A percentile compares a stretch with the other conserved stretches of the same genome.
Evolutionary conservation across 2,888 invertebrate species (phyloP).

Genomic region (Rhamphomyia laevipes): DNA sequence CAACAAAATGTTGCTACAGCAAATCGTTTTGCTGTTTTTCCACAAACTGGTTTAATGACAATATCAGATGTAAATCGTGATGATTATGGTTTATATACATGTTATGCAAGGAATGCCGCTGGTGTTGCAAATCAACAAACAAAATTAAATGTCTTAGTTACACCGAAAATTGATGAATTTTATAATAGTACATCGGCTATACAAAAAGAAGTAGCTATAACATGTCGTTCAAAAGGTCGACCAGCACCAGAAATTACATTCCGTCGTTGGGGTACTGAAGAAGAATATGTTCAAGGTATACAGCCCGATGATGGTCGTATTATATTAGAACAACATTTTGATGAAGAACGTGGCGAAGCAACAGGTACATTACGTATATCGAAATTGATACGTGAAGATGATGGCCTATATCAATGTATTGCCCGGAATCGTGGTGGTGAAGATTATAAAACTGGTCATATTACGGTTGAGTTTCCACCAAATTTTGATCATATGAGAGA

Average conservation of each 20-base stretch:
- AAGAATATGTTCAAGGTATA: constrained; percentile 50
- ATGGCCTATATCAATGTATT: constrained; percentile 80
- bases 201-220: constrained; percentile 50
- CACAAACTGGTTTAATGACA: constrained; percentile 56
- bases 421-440: constrained; percentile 69
- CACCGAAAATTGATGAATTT: constrained; percentile 68
- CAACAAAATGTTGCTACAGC: constrained; percentile 60
- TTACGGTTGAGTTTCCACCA: constrained; percentile 72
- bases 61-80: constrained; percentile 63
- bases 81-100: constrained; percentile 70
- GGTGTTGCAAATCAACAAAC: constrained; percentile 56
- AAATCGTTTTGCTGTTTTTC: constrained; percentile 50
- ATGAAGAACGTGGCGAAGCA: constrained; percentile 45
- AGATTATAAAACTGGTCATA: constrained; percentile 66
- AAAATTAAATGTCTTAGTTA: constrained; percentile 60
- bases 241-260: constrained; percentile 73
- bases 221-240: constrained; percentile 67
- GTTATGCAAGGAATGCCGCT: constrained; percentile 68
- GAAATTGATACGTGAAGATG: constrained; percentile 56
- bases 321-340: constrained; percentile 44
- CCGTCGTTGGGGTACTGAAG: constrained; percentile 55
- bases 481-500: constrained; percentile 61
- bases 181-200: constrained; percentile 57
- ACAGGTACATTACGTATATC: constrained; percentile 57
- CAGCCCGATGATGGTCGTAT: constrained; percentile 58